Base-by-base conservation (phyloP, 1,140 invertebrate species). In the Monochamus saltuarius region DNA sequence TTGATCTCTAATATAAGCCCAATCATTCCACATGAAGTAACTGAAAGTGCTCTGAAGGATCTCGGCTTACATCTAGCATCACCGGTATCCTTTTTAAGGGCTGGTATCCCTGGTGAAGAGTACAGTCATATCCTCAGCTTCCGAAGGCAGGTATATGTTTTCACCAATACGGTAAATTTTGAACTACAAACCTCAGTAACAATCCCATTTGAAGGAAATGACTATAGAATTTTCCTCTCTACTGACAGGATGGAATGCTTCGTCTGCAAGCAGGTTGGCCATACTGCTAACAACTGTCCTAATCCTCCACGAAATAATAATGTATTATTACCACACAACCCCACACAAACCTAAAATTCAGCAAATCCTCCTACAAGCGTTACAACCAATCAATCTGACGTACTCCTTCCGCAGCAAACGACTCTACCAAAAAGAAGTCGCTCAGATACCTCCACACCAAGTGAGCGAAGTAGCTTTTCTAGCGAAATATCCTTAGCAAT, bases 11-110 rank as follows among this genome's bases (percentile, higher is more conserved):
- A 57, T 34, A 50, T 53, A 42, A 50, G 37, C 29, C 34, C 49
- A 49, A 38, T 16, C 14, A 54, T 45, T 49, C 54, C 40, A n/a
- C 51, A 57, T 53, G 11, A 49, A 46, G 19, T 60, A 10, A 49
- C 22, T 35, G 56, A 35, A 11, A 35, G 50, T 17, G 46, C 60
- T 70, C 71, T 71, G n/a, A 46, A 40, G n/a, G n/a, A 37, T 17
- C 10, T 53, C 16, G 51, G 51, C 4, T 7, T 22, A 4, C 14
- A 14, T 13, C 38, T 46, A 7, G 39, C 45, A 4, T 56, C 40
- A 2, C 8, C 8, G 13, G 9, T 56, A 13, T 43, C 42, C 36
- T 45, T 46, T 10, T 42, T 56, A 6, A 56, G 29, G 45, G 54
- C 42, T 22, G 54, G 54, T 17, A 22, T 45, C 34, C 7, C 7